Percentiles rank a stretch among this genome's conserved stretches.
phyloP scores from a whole-genome alignment of 2,888 invertebrate species.

The Antitype chi region DNA sequence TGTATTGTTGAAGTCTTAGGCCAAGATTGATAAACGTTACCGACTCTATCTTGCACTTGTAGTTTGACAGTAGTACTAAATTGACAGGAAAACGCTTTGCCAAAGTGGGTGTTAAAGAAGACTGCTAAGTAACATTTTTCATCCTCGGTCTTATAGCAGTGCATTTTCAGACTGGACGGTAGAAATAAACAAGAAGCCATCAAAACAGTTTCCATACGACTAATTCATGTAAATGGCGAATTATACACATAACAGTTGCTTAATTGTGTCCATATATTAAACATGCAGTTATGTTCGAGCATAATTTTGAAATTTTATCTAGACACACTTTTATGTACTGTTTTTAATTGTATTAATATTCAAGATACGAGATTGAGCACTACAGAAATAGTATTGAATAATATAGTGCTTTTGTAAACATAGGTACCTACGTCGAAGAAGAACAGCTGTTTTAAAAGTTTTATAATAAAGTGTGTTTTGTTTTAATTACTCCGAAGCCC shows the following conservation, averaged over 20 bases:
- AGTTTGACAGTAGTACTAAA: neutral
- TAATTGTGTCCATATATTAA: conserved; percentile 44
- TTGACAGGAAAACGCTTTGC: neutral
- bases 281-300: conserved; percentile 48
- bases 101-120: neutral
- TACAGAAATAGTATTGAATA: conserved; percentile 19
- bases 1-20: neutral
- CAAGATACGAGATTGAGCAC: conserved; percentile 30
- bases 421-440: neutral
- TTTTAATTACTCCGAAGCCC: conserved; percentile 25
- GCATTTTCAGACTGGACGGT: neutral
- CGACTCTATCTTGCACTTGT: neutral
- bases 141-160: neutral
- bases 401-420: neutral
- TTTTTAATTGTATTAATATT: conserved; percentile 43
- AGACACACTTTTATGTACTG: conserved; percentile 42
- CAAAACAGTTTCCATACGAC: conserved; percentile 28
- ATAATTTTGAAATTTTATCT: conserved; percentile 43
- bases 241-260: conserved; percentile 46
- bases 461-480: neutral
- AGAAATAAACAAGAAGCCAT: conserved; percentile 26
- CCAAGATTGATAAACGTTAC: neutral
- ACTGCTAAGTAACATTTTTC: neutral
- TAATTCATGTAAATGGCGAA: conserved; percentile 49
- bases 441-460: neutral